Conservation (phyloP, 2,113 vertebrate species). For the Taurulus bubalis region DNA sequence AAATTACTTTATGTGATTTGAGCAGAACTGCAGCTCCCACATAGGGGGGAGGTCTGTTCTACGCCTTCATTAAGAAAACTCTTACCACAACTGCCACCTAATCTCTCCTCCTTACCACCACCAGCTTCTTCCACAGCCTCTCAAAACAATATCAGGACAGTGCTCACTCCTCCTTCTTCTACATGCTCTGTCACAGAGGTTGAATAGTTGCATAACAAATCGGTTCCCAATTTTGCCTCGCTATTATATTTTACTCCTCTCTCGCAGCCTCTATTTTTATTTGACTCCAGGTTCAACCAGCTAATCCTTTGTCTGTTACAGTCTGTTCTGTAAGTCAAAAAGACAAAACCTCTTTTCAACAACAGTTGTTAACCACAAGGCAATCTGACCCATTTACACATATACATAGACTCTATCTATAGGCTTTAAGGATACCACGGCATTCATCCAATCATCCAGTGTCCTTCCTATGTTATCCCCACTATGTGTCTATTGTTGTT, state of each 20-base stretch:
- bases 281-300: slow-evolving; percentile 28
- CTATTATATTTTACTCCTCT: slow-evolving; percentile 24
- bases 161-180: slow-evolving; percentile 33
- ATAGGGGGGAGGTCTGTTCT: slow-evolving; percentile 29
- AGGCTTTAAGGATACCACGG: neutral
- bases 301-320: slow-evolving; percentile 18
- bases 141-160: slow-evolving; percentile 33
- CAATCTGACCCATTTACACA: neutral
- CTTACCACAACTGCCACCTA: slow-evolving; percentile 54
- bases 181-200: slow-evolving; percentile 20
- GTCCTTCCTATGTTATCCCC: neutral
- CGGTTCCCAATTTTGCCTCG: slow-evolving; percentile 11
- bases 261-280: slow-evolving; percentile 26
- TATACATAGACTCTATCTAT: neutral
- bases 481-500: slow-evolving; percentile 2
- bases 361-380: slow-evolving; percentile 10
- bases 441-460: slow-evolving; percentile 2
- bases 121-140: slow-evolving; percentile 48
- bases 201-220: slow-evolving; percentile 43
- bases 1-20: slow-evolving; percentile 26
- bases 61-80: slow-evolving; percentile 68
- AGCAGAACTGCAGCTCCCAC: slow-evolving; percentile 42
- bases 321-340: slow-evolving; percentile 30
- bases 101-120: slow-evolving; percentile 42
- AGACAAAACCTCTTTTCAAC: neutral